Percentiles rank a stretch among this genome's conserved stretches.
These are phyloP conservation scores for Drosophila azteca DNA, from an alignment of 1,140 invertebrate species.

Conservation along the genomic window DNA sequence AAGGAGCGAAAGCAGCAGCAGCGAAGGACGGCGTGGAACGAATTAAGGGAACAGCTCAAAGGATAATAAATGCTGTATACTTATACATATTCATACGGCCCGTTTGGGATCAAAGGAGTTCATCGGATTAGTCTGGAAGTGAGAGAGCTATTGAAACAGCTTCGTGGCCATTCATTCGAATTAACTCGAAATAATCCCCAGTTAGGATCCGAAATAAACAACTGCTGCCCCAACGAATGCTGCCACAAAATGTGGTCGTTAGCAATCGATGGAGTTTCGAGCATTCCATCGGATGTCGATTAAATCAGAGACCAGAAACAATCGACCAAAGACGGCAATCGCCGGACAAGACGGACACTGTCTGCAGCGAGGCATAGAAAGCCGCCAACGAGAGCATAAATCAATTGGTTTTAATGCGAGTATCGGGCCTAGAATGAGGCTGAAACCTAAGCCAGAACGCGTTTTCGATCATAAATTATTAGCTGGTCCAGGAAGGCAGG, in stretches of 20 bases:
- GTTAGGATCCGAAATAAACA: too few species aligned
- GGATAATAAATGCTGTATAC: slow-evolving; percentile 3
- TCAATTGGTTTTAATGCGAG: slow-evolving; percentile 74
- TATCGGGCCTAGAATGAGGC: slow-evolving; percentile 32
- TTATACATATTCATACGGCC: slow-evolving; percentile 43
- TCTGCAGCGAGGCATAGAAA: slow-evolving; percentile 22
- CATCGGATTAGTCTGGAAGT: neutral
- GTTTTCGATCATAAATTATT: slow-evolving; percentile 80
- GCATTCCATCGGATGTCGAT: slow-evolving; percentile 26
- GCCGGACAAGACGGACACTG: neutral
- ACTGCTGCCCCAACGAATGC: neutral
- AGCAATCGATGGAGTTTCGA: slow-evolving; percentile 43
- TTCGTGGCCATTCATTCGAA: slow-evolving; percentile 23
- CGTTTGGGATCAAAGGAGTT: slow-evolving; percentile 12
- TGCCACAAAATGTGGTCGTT: slow-evolving; percentile 29
- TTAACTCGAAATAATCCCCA: slow-evolving; percentile 10
- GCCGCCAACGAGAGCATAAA: slow-evolving; percentile 55
- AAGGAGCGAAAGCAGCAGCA: slow-evolving; percentile 4
- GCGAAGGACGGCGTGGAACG: too few species aligned
- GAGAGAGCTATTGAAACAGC: slow-evolving; percentile 30
- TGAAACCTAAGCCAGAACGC: slow-evolving; percentile 62
- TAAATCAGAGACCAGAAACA: slow-evolving; percentile 45
- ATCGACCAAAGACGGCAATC: neutral
- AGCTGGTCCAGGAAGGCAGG: slow-evolving; percentile 23
- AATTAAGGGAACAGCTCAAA: neutral